phyloP scores from a whole-genome alignment of 2,888 invertebrate genomes.

The Drosophila affinis region DNA sequence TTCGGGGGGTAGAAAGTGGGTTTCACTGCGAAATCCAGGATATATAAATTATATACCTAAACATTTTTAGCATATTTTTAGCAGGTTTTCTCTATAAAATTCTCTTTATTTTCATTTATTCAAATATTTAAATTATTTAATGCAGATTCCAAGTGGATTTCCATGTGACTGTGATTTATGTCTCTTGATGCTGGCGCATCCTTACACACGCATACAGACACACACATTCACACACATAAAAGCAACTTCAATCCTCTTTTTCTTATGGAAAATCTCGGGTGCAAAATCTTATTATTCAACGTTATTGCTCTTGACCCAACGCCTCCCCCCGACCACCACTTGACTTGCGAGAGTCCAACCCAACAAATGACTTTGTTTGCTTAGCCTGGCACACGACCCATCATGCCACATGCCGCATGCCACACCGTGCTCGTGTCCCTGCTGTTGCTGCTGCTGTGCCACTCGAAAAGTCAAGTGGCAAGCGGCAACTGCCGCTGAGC shows the following conservation, averaged over 20 bases:
- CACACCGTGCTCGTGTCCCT: background rate
- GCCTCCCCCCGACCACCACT: slow-evolving; percentile 4
- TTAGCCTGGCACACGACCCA: slow-evolving; percentile 25
- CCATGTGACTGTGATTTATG: background rate
- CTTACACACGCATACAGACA: background rate
- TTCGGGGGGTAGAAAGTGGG: background rate
- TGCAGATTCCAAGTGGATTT: background rate
- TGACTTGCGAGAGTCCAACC: slow-evolving; percentile 15
- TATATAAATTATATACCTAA: background rate
- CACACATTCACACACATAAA: background rate
- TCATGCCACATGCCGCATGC: slow-evolving; percentile 8
- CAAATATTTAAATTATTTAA: background rate
- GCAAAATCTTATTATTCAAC: slow-evolving; percentile 70
- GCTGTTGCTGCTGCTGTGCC: background rate
- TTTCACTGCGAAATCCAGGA: too few species aligned
- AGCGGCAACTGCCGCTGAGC: slow-evolving; percentile 48
- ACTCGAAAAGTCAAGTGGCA: slow-evolving; percentile 70
- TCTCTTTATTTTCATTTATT: background rate
- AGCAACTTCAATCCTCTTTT: background rate
- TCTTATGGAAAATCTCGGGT: slow-evolving; percentile 4
- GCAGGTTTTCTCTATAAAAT: background rate
- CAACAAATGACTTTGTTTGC: slow-evolving; percentile 74
- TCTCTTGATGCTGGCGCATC: background rate
- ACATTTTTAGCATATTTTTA: background rate
- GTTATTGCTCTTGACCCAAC: slow-evolving; percentile 69